Evolutionary conservation across 2,797 vertebrate species (phyloP).

Genomic region (Menidia menidia): DNA sequence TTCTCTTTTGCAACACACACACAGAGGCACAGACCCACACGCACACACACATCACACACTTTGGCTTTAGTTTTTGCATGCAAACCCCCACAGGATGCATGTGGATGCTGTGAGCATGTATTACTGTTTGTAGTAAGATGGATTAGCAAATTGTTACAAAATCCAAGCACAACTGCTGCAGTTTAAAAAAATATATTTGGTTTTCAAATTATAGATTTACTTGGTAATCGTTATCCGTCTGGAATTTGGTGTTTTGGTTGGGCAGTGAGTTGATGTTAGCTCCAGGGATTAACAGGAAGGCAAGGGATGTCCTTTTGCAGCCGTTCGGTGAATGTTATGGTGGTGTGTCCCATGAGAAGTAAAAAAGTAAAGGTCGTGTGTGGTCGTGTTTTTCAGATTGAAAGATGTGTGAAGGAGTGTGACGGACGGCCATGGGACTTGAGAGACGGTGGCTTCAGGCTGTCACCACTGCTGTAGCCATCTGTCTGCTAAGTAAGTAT

Average conservation of each 20-base stretch:
- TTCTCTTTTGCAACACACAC: slow-evolving; percentile 28
- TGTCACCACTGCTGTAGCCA: slow-evolving; percentile 75
- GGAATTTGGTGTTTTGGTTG: slow-evolving; percentile 48
- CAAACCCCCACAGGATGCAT: slow-evolving; percentile 25
- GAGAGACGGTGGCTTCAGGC: slow-evolving; percentile 81
- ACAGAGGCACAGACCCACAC: slow-evolving; percentile 8
- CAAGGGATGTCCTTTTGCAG: slow-evolving; percentile 29
- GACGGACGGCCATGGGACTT: slow-evolving; percentile 85
- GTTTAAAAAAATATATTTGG: slow-evolving; percentile 54
- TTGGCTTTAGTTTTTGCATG: slow-evolving; percentile 3
- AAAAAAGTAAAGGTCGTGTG: slow-evolving; percentile 53
- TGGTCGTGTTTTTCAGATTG: slow-evolving; percentile 70
- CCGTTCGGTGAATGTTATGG: slow-evolving; percentile 20
- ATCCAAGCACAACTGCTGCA: slow-evolving; percentile 55
- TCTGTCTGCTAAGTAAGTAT: slow-evolving; percentile 84
- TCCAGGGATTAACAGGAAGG: slow-evolving; percentile 59
- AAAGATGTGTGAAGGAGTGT: slow-evolving; percentile 81
- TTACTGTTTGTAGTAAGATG: slow-evolving; percentile 31
- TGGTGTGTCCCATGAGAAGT: slow-evolving; percentile 26
- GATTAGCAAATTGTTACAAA: slow-evolving; percentile 54
- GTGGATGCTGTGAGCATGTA: slow-evolving; percentile 14
- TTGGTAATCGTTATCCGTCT: slow-evolving; percentile 62
- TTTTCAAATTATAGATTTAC: slow-evolving; percentile 66
- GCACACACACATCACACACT: slow-evolving; percentile 17
- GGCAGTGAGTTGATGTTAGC: slow-evolving; percentile 64